Evolutionary conservation across 2,113 vertebrate genomes (phyloP).

Genomic region (Oncorhynchus tshawytscha): DNA sequence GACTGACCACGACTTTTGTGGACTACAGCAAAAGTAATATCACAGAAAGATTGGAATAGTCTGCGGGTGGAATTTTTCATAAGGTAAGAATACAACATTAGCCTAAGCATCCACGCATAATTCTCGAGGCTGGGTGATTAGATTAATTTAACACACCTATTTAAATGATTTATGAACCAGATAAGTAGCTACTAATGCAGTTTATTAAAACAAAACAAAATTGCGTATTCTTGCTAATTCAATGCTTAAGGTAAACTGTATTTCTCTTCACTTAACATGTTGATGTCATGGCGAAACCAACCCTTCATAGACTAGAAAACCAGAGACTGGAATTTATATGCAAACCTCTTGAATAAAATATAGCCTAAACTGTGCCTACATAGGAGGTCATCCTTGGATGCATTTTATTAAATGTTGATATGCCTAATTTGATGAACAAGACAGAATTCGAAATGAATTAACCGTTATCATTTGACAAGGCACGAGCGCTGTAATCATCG

Average conservation of each 20-base stretch:
- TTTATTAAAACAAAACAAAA: neutral
- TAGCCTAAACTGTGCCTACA: too few species aligned
- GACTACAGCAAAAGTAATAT: conserved; percentile 34
- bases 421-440: neutral
- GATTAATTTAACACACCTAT: neutral
- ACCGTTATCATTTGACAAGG: neutral
- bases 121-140: neutral
- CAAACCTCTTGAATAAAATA: neutral
- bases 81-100: conserved; percentile 47
- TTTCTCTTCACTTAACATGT: neutral
- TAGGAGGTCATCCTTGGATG: neutral
- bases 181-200: neutral
- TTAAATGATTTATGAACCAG: neutral
- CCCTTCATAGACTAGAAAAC: too few species aligned
- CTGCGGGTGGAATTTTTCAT: conserved; percentile 2
- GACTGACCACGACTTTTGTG: conserved; percentile 35
- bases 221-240: neutral
- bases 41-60: conserved; percentile 19
- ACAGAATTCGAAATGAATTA: neutral
- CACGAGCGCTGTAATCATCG: neutral
- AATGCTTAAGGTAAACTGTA: neutral
- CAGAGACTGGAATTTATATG: neutral
- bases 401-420: too few species aligned
- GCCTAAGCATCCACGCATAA: neutral
- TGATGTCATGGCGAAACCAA: neutral